Base-by-base conservation (phyloP, 2,888 invertebrate genomes). In the Furcula furcula region DNA sequence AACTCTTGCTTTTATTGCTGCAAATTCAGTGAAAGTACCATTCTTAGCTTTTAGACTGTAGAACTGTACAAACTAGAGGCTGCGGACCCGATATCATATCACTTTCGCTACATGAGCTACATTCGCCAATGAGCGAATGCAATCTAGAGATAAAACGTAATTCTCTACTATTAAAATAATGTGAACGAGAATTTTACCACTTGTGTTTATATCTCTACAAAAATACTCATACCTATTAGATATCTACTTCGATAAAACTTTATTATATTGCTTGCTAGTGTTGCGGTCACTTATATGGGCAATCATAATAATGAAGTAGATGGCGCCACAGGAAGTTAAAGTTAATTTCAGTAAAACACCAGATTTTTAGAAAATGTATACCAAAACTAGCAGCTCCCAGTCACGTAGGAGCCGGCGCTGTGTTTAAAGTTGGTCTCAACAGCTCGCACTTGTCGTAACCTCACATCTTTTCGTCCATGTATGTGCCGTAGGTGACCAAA, bases 91-190 rank as follows among this genome's bases (percentile, higher is more conserved):
- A 51, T 57, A 49, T n/a, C n/a, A n/a, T 49, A 66, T 62, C 62
- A 66, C 69, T 69, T 69, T 69, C 70, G 59, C 60, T 63, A 60
- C 54, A 61, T 60, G n/a, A n/a, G n/a, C n/a, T n/a, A n/a, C n/a
- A n/a, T n/a, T n/a, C n/a, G n/a, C n/a, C 57, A 58, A 43, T 45
- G 43, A 18, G 11, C 34, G 23, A 44, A 56, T 62, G 51, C 59
- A 51, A 46, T 51, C 54, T 41, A 41, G 53, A 58, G 52, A 38
- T 45, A 57, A 56, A 46, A 18, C 5, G 16, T 16, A 10, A 28
- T 28, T 28, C 18, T 7, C 11, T 7, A 18, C 7, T 9, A 28
- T 18, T 28, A 11, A 11, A 2, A 18, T 28, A 18, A 9, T 13
- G 4, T 25, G n/a, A n/a, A 14, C 7, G 14, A 13, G 13, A 13